Base-by-base conservation (phyloP, 2,113 vertebrate species). In the Vulpes vulpes region DNA sequence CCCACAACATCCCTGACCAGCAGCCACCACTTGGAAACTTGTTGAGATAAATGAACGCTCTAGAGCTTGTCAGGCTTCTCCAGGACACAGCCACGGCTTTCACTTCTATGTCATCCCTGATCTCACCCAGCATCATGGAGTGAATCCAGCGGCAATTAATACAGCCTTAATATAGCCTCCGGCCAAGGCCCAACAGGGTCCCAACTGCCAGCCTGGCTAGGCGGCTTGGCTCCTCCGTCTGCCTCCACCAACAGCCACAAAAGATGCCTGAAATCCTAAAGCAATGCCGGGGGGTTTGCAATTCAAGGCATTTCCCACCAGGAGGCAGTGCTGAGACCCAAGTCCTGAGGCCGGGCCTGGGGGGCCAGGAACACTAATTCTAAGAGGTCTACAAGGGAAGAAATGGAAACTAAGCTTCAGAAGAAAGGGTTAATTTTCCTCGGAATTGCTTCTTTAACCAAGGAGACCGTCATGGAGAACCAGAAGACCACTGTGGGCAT, bases 201-300 rank as follows among this genome's bases (percentile, higher is more conserved):
- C 19, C 57, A n/a, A 55, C 32, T 23, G 10, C 8, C 38, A 38
- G 60, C 11, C 43, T 35, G 88, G 3, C 11, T 43, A 71, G 55
- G 79, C 62, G 43, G 43, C 35, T 90, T 7, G 43, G 43, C 43
- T 43, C 43, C 51, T 43, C 43, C 51, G 16, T 87, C 53, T 78
- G 8, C 8, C 60, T 15, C 6, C 19, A 32, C 51, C 64, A 59
- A 94, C 67, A 69, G 84, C 62, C 62, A 14, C 17, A n/a, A 59
- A 85, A 43, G 35, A 86, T 14, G 65, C 64, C 74, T 62, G 53
- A 85, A 88, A 89, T 89, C 73, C n/a, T 8, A 38, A 96, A 92
- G 30, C 71, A 22, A 17, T 49, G 17, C 17, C n/a, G 27, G 59
- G 55, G 51, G 55, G 30, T 25, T 32, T 94, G 62, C 55, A 92